Conservation (phyloP, 1,140 invertebrate species). For the Orius laevigatus region DNA sequence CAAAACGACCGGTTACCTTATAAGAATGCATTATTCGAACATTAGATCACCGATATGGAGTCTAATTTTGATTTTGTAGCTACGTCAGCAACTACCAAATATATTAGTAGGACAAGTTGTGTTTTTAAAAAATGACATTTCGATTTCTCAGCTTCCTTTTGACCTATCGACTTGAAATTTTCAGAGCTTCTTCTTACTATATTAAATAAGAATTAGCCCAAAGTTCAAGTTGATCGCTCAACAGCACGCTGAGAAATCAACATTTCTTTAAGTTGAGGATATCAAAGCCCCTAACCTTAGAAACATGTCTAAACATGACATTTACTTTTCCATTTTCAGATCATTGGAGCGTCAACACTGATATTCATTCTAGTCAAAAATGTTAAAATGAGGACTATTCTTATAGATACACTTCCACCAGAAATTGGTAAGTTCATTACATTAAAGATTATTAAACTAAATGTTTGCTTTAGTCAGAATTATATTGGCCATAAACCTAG, state of each 20-base stretch:
- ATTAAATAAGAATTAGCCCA: too few relatives aligned
- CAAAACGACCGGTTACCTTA: too few relatives aligned
- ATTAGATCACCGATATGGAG: too few relatives aligned
- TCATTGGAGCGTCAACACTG: constrained; percentile 37
- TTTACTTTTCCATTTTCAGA: constrained; percentile 26
- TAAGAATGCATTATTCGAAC: constrained; percentile 1
- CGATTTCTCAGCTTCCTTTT: too few relatives aligned
- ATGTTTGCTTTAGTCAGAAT: constrained; percentile 40
- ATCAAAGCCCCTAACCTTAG: too few relatives aligned
- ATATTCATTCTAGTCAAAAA: constrained; percentile 34
- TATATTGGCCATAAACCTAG: constrained; percentile 60
- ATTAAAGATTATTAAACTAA: not conserved
- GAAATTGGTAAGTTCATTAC: constrained; percentile 25
- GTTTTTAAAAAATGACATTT: too few relatives aligned
- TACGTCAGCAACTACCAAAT: constrained; percentile 1
- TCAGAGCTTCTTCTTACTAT: too few relatives aligned
- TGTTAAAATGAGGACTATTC: constrained; percentile 50
- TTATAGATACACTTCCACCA: constrained; percentile 40
- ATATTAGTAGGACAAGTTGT: not conserved
- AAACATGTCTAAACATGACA: too few relatives aligned
- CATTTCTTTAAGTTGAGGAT: too few relatives aligned
- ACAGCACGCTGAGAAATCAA: too few relatives aligned
- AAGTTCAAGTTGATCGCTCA: too few relatives aligned
- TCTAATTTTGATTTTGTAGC: not conserved
- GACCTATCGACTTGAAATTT: too few relatives aligned